Conservation (phyloP, 2,888 invertebrate genomes). For the Scelioninae gen. 1 region DNA sequence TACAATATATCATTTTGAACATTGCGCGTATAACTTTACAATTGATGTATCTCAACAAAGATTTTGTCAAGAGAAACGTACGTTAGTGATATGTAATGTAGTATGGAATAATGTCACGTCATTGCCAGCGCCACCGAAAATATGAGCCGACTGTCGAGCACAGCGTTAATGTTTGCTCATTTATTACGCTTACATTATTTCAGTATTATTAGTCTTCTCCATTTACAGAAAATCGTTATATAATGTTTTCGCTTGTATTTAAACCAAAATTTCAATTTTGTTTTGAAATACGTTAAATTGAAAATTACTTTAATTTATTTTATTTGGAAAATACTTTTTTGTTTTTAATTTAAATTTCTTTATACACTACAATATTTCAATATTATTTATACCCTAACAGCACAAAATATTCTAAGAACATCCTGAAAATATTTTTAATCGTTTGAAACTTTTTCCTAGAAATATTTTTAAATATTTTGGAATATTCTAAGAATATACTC, state of each 20-base stretch:
- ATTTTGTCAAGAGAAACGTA: conserved; percentile 54
- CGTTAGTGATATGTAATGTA: conserved; percentile 82
- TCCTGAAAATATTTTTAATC: too few relatives aligned
- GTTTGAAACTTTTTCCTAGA: too few relatives aligned
- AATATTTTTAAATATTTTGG: too few relatives aligned
- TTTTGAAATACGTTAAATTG: background rate
- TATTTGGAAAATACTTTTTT: too few relatives aligned
- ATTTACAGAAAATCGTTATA: conserved; percentile 76
- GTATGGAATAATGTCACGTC: conserved; percentile 84
- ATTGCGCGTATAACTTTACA: conserved; percentile 28
- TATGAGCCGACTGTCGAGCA: conserved; percentile 83
- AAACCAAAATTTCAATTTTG: conserved; percentile 70
- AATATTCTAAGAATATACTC: too few relatives aligned
- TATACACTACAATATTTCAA: too few relatives aligned
- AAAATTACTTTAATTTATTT: too few relatives aligned
- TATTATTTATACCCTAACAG: too few relatives aligned
- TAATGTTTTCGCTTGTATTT: conserved; percentile 77
- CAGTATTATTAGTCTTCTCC: conserved; percentile 83
- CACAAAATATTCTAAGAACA: too few relatives aligned
- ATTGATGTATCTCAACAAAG: conserved; percentile 52
- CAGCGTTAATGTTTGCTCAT: conserved; percentile 82
- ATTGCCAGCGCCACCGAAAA: conserved; percentile 84
- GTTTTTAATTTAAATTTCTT: too few relatives aligned
- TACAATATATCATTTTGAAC: too few relatives aligned
- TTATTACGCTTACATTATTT: conserved; percentile 84